Conservation (phyloP, 2,113 vertebrate genomes). For the Daphoenositta chrysoptera region DNA sequence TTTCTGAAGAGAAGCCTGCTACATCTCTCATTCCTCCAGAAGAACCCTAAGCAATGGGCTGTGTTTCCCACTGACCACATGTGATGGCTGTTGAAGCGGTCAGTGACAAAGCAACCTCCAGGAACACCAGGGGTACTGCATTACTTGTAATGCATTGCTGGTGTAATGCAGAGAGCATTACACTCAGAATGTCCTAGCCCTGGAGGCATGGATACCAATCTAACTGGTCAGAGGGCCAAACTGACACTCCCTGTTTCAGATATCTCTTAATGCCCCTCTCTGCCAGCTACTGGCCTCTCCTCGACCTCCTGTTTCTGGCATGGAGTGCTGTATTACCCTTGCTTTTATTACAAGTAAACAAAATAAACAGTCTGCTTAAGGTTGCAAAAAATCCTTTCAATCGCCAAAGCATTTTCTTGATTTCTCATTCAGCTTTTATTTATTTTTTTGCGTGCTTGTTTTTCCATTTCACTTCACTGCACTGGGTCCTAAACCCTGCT, state of each 20-base stretch:
- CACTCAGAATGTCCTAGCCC: not conserved
- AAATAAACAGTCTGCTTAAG: not conserved
- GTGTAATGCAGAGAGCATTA: not conserved
- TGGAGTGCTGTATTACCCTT: not conserved
- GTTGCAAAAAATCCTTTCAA: not conserved
- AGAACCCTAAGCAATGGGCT: not conserved
- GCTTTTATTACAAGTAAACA: not conserved
- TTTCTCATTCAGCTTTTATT: not conserved
- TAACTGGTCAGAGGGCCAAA: not conserved
- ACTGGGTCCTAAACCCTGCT: not conserved
- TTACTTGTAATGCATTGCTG: not conserved
- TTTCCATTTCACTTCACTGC: not conserved
- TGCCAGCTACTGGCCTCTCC: not conserved
- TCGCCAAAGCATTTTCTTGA: not conserved
- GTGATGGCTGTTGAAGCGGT: not conserved
- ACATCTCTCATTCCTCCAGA: not conserved
- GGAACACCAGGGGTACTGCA: not conserved
- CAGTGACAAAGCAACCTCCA: not conserved
- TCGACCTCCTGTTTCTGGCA: not conserved
- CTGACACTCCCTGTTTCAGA: accelerated
- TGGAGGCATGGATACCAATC: not conserved
- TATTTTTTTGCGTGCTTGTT: accelerated
- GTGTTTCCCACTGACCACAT: not conserved
- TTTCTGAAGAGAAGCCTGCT: not conserved
- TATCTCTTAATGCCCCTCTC: not conserved